Evolutionary conservation across 2,113 vertebrate species (phyloP), one percentile per base, ranked within the genome.

Genomic region (Rissa tridactyla): DNA sequence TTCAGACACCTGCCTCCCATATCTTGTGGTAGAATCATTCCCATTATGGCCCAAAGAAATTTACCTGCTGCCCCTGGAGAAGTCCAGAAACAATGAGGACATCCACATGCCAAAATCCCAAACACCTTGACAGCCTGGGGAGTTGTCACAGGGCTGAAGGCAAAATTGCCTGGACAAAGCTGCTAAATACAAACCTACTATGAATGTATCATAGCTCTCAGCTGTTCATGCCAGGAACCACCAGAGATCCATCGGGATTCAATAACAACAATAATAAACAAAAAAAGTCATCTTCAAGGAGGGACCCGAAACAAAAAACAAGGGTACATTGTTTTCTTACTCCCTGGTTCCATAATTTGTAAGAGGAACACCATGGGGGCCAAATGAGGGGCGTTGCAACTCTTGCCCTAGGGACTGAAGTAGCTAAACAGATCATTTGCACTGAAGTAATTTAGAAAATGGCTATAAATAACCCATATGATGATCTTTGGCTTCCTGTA

Each of bases 351-450:
- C 49, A 20, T 77, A 49, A 49, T 46, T 49, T 73, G 30, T 49
- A 61, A 84, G 12, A 82, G 62, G 66, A 82, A 94, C 25, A 85
- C 27, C 9, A 15, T 3, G 5, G 13, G 26, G 61, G 44, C 47
- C 49, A 65, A 84, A 72, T 0, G 2, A 86, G 65, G 40, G 80
- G 52, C 2, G 0, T 11, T 82, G 49, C 65, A 84, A 79, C 73
- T 82, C 64, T 61, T 92, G 49, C 88, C 69, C 69, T 84, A 87
- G 88, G 73, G 73, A 54, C 77, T 65, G 80, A 94, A 96, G 75
- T 61, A 95, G 76, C 92, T 95, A 90, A 95, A 95, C 61, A 94
- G 83, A 95, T 92, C 82, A 93, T 92, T 96, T 92, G 61, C 61
- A 91, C 72, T 80, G 40, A 86, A 92, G 46, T 80, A 16, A 92